Evolutionary conservation across 2,113 vertebrate species (phyloP).

Genomic region (Tor tambroides): DNA sequence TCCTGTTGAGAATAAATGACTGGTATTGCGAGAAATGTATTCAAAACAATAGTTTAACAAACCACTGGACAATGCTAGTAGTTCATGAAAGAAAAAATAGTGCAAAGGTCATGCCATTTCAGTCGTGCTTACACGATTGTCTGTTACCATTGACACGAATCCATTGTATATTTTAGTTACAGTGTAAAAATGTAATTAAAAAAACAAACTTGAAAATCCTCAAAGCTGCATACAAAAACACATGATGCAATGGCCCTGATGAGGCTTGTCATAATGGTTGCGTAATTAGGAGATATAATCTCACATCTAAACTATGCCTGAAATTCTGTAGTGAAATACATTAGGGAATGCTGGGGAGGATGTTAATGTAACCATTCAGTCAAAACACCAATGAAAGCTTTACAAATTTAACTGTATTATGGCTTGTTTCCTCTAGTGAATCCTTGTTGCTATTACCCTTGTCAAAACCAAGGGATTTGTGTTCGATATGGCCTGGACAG

Average conservation of each 20-base stretch:
- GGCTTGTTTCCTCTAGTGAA: slow-evolving; percentile 78
- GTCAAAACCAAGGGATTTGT: slow-evolving; percentile 89
- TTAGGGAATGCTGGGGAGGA: not conserved
- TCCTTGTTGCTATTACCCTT: slow-evolving; percentile 93
- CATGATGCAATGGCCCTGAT: not conserved
- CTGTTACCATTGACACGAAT: not conserved
- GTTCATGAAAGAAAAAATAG: not conserved
- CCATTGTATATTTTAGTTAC: not conserved
- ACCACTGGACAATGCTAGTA: not conserved
- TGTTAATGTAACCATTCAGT: not conserved
- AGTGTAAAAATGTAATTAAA: not conserved
- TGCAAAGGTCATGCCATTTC: not conserved
- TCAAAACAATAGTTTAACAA: not conserved
- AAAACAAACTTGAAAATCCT: not conserved
- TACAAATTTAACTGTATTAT: slow-evolving; percentile 12
- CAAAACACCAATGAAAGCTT: not conserved
- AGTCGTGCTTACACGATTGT: not conserved
- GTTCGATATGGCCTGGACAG: slow-evolving; percentile 74
- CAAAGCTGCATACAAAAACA: not conserved
- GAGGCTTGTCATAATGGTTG: not conserved
- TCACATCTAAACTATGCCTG: not conserved
- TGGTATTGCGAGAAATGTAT: not conserved
- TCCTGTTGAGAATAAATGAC: not conserved
- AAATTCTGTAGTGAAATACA: not conserved
- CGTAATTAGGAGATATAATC: not conserved